These are phyloP conservation scores for Rhabditoides inermis DNA, from an alignment of 2,888 invertebrate genomes.

Conservation along the genomic window DNA sequence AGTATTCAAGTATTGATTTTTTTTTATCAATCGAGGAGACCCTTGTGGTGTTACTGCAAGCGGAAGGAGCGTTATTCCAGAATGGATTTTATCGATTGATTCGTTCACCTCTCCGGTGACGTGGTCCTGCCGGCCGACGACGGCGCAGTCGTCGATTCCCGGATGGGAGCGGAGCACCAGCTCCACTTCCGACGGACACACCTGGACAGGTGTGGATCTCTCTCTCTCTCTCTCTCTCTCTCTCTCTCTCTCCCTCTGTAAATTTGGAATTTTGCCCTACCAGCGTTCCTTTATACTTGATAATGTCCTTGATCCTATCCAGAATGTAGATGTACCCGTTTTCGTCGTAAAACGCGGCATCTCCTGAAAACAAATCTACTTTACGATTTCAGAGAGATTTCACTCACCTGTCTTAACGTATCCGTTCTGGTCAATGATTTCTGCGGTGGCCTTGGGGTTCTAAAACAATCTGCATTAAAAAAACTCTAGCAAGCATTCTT, in stretches of 20 bases:
- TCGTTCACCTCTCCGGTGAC: conserved; percentile 34
- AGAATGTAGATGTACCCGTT: conserved; percentile 72
- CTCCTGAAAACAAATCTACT: conserved; percentile 59
- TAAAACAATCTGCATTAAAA: no score
- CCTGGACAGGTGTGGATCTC: conserved; percentile 13
- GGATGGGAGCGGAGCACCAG: conserved; percentile 37
- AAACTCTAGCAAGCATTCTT: no score
- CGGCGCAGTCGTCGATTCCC: conserved; percentile 48
- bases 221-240: neutral
- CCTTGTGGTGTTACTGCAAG: no score
- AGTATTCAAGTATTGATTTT: no score
- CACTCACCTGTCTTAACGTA: conserved; percentile 64
- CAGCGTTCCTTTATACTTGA: conserved; percentile 54
- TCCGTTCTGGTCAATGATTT: conserved; percentile 66
- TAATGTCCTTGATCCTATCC: conserved; percentile 78
- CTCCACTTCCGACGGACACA: conserved; percentile 48
- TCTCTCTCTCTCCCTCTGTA: neutral
- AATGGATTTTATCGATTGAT: neutral
- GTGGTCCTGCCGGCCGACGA: conserved; percentile 45
- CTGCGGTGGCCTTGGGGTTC: conserved; percentile 65
- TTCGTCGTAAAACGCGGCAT: conserved; percentile 73
- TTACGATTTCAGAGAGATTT: neutral
- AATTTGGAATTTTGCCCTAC: conserved; percentile 11
- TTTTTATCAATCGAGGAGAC: no score
- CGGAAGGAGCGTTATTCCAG: neutral